A percentile compares a stretch with the other conserved stretches of the same genome.
These are phyloP conservation scores for Drosophila repletoides DNA, from an alignment of 1,140 invertebrate genomes.

Conservation along the genomic window DNA sequence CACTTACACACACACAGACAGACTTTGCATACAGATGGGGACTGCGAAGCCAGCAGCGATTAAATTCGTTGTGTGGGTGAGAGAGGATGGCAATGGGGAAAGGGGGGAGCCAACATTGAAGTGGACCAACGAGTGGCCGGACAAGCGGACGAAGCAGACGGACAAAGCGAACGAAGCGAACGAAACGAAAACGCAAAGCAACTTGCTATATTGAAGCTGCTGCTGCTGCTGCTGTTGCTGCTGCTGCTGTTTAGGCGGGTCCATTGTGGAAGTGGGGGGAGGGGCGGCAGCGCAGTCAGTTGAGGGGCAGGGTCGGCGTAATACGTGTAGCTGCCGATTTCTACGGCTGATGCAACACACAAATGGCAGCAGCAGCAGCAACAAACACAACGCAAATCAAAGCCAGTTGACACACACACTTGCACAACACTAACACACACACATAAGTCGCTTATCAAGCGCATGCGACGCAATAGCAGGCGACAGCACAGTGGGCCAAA, in stretches of 20 bases:
- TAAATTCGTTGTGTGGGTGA: slow-evolving; percentile 60
- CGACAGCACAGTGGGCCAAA: slow-evolving; percentile 46
- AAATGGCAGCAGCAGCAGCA: slow-evolving; percentile 40
- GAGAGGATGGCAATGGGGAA: not conserved
- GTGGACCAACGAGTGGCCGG: slow-evolving; percentile 69
- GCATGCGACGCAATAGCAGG: slow-evolving; percentile 70
- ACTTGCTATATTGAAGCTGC: slow-evolving; percentile 63
- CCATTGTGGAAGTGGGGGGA: slow-evolving; percentile 17
- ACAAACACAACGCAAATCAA: slow-evolving; percentile 61
- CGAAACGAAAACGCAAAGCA: slow-evolving; percentile 46
- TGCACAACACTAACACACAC: slow-evolving; percentile 32
- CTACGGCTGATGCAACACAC: slow-evolving; percentile 78
- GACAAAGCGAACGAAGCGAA: slow-evolving; percentile 26
- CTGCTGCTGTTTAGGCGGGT: slow-evolving; percentile 37
- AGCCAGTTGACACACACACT: slow-evolving; percentile 71
- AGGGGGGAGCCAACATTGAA: slow-evolving; percentile 40
- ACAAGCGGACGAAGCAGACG: slow-evolving; percentile 25
- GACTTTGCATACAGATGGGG: slow-evolving; percentile 11
- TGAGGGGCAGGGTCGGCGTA: slow-evolving; percentile 59
- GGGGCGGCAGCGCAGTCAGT: not conserved
- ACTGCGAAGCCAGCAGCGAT: slow-evolving; percentile 49
- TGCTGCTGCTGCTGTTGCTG: slow-evolving; percentile 41
- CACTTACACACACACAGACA: slow-evolving; percentile 20
- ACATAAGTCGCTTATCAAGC: slow-evolving; percentile 59
- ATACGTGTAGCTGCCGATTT: slow-evolving; percentile 72